Percentiles rank a stretch among this genome's conserved stretches.
phyloP scores from a whole-genome alignment of 2,888 invertebrate species.

The Limnephilus auricula region DNA sequence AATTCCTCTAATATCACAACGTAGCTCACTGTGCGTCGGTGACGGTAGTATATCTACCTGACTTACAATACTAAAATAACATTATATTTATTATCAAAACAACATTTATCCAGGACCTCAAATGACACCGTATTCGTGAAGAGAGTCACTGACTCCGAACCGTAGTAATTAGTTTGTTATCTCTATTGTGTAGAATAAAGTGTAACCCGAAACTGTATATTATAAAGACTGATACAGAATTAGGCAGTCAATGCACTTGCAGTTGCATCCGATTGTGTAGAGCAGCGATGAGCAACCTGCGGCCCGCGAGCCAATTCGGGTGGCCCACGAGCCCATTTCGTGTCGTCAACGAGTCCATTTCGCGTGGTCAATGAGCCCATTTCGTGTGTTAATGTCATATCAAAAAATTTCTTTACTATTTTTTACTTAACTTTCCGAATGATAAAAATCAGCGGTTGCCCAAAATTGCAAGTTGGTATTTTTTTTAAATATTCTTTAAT shows the following conservation, averaged over 20 bases:
- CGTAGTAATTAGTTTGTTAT: not conserved
- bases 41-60: not conserved
- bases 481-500: too few species aligned
- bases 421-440: too few species aligned
- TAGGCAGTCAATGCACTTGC: not conserved
- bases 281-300: too few species aligned
- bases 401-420: too few species aligned
- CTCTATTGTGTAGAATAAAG: not conserved
- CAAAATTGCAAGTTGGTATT: too few species aligned
- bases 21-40: not conserved
- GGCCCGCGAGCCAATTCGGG: too few species aligned
- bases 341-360: too few species aligned
- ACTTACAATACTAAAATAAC: not conserved
- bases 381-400: too few species aligned
- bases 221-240: not conserved
- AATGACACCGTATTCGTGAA: not conserved
- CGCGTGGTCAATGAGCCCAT: too few species aligned
- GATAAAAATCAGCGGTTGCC: too few species aligned
- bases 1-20: not conserved
- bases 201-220: not conserved
- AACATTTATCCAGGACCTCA: too few species aligned
- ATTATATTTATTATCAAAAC: not conserved
- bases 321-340: too few species aligned
- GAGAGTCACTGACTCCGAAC: conserved; percentile 13
- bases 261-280: not conserved